Percentiles rank a stretch among this genome's conserved stretches.
phyloP scores from a whole-genome alignment of 2,888 invertebrate genomes.

The Drosophila conformis region DNA sequence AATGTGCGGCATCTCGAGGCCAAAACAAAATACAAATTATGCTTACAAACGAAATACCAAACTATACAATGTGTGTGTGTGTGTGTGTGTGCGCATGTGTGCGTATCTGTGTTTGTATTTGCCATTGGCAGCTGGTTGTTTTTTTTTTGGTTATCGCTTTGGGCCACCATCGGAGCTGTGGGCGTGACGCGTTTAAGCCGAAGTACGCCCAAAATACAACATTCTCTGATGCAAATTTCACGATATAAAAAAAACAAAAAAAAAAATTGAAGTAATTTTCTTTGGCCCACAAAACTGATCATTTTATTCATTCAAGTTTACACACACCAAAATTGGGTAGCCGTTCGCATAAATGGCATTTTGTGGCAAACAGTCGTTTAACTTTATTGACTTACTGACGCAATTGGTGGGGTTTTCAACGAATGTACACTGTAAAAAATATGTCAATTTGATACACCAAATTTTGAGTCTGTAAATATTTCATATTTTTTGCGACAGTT shows the following conservation, averaged over 20 bases:
- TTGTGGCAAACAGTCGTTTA: constrained; percentile 24
- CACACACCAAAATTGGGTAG: constrained; percentile 40
- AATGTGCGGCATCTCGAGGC: constrained; percentile 64
- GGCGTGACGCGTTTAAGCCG: constrained; percentile 64
- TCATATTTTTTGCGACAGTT: not conserved
- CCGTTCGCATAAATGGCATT: constrained; percentile 33
- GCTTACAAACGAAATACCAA: constrained; percentile 49
- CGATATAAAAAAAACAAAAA: constrained; percentile 47
- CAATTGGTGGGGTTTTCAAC: constrained; percentile 7
- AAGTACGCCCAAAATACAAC: constrained; percentile 38
- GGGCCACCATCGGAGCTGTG: constrained; percentile 47
- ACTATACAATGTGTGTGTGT: constrained; percentile 14
- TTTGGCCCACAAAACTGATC: constrained; percentile 37
- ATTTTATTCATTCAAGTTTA: constrained; percentile 52
- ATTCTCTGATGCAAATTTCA: constrained; percentile 68
- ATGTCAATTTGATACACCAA: not conserved
- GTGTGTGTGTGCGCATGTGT: constrained; percentile 11
- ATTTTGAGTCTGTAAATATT: not conserved
- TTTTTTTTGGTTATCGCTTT: constrained; percentile 17
- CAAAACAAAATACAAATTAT: constrained; percentile 70
- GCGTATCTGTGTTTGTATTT: constrained; percentile 28
- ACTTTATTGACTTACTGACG: constrained; percentile 29
- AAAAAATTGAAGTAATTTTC: constrained; percentile 64
- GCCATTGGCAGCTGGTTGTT: constrained; percentile 10
- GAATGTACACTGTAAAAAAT: not conserved